Conservation (phyloP, 2,888 invertebrate species). For the Scaeva pyrastri region DNA sequence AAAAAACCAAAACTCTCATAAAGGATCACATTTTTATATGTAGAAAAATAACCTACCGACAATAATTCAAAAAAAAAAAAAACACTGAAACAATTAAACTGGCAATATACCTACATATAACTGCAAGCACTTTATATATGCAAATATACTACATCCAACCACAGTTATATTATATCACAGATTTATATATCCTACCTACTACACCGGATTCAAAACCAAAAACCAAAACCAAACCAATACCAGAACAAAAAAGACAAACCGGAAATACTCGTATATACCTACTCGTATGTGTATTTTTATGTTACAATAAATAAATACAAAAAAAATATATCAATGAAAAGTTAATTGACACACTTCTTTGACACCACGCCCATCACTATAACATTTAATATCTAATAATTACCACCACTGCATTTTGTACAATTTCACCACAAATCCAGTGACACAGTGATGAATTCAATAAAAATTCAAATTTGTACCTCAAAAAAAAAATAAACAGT, state of each 20-base stretch:
- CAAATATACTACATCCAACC: conserved; percentile 44
- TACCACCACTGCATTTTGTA: conserved; percentile 68
- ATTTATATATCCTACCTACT: conserved; percentile 46
- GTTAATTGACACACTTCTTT: conserved; percentile 73
- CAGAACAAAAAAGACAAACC: background rate
- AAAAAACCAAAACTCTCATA: conserved; percentile 42
- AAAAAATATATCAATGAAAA: conserved; percentile 55
- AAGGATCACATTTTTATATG: conserved; percentile 54
- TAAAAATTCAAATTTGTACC: conserved; percentile 22
- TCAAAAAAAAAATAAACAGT: conserved; percentile 42
- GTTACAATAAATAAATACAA: too few relatives aligned
- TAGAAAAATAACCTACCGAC: conserved; percentile 10
- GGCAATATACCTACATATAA: conserved; percentile 58
- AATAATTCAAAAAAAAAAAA: conserved; percentile 21
- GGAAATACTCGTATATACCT: too few relatives aligned
- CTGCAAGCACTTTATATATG: conserved; percentile 64
- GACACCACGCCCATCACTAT: conserved; percentile 64
- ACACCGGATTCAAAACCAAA: conserved; percentile 51
- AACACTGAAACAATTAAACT: conserved; percentile 71
- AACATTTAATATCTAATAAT: conserved; percentile 53
- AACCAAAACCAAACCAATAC: conserved; percentile 14
- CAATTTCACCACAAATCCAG: conserved; percentile 59
- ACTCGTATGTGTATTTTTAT: conserved; percentile 38
- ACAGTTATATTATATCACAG: conserved; percentile 59
- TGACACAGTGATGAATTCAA: conserved; percentile 63